Percentiles rank a stretch among this genome's conserved stretches.
phyloP scores from a whole-genome alignment of 2,888 invertebrate genomes.

The Autographa gamma region DNA sequence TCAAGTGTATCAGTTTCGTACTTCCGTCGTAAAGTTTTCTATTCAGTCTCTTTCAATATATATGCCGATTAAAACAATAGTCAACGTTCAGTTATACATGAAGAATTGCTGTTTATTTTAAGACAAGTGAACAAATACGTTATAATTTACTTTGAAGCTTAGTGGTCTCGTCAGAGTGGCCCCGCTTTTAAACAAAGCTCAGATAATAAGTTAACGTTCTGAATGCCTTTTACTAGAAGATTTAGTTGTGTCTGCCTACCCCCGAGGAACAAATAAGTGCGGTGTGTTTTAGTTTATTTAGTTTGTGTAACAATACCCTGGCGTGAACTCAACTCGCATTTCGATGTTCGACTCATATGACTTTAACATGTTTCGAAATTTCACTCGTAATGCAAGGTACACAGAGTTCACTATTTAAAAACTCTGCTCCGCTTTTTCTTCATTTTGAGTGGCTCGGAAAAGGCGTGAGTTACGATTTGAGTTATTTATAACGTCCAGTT shows the following conservation, averaged over 20 bases:
- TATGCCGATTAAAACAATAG: neutral
- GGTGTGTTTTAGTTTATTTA: slow-evolving; percentile 77
- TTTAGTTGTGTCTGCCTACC: slow-evolving; percentile 69
- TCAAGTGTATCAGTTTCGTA: too few relatives aligned
- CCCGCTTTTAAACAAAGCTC: slow-evolving; percentile 41
- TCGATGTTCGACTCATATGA: slow-evolving; percentile 67
- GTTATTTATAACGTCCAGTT: slow-evolving; percentile 87
- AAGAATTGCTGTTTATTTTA: slow-evolving; percentile 26
- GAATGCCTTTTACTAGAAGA: slow-evolving; percentile 56
- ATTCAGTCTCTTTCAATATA: too few relatives aligned
- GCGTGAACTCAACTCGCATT: slow-evolving; percentile 71
- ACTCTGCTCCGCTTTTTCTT: slow-evolving; percentile 59
- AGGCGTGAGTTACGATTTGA: slow-evolving; percentile 82
- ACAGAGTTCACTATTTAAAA: slow-evolving; percentile 65
- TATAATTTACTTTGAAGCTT: slow-evolving; percentile 33
- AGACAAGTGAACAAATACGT: slow-evolving; percentile 26
- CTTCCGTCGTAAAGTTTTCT: too few relatives aligned
- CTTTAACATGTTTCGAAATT: slow-evolving; percentile 43
- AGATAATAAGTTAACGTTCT: slow-evolving; percentile 53
- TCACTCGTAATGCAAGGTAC: slow-evolving; percentile 64
- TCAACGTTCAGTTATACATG: neutral
- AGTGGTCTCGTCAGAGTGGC: slow-evolving; percentile 35
- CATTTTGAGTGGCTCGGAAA: slow-evolving; percentile 74
- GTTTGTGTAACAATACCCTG: slow-evolving; percentile 75
- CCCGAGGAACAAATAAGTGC: slow-evolving; percentile 76